Evolutionary conservation across 2,797 vertebrate species (phyloP).

Genomic region (Tokudaia muenninki): DNA sequence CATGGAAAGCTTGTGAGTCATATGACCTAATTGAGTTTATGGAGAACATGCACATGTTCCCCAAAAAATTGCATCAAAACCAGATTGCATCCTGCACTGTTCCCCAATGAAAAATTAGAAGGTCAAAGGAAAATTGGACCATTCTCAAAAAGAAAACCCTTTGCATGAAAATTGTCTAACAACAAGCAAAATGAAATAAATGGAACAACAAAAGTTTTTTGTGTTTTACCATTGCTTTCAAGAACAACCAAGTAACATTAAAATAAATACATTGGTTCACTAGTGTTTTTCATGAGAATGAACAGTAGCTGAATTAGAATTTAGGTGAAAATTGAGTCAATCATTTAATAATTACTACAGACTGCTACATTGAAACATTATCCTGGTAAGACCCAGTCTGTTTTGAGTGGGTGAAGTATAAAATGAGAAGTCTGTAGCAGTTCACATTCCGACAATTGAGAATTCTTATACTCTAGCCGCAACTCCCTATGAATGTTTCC

Average conservation of each 20-base stretch:
- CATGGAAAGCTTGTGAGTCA: conserved; percentile 82
- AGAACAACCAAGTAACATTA: conserved; percentile 45
- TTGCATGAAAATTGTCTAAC: conserved; percentile 56
- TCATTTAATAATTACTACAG: conserved; percentile 52
- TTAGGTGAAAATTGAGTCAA: conserved; percentile 63
- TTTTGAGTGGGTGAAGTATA: background rate
- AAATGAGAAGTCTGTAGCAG: conserved; percentile 3
- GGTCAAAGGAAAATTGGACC: conserved; percentile 59
- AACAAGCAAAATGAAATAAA: conserved; percentile 49
- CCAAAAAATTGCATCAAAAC: conserved; percentile 75
- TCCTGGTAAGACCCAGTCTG: conserved; percentile 29
- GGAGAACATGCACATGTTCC: conserved; percentile 79
- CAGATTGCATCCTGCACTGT: conserved; percentile 74
- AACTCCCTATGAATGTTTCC: background rate
- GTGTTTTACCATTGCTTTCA: background rate
- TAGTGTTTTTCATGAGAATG: conserved; percentile 71
- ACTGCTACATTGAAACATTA: conserved; percentile 58
- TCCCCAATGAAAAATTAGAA: conserved; percentile 71
- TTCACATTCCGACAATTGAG: background rate
- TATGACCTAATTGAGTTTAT: conserved; percentile 78
- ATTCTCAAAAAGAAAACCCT: background rate
- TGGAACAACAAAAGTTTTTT: background rate
- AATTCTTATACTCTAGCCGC: background rate
- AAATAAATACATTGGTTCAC: conserved; percentile 71
- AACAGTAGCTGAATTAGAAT: conserved; percentile 54